These are phyloP conservation scores for Phaethornis superciliosus DNA, from an alignment of 2,113 vertebrate species.

Conservation along the genomic window DNA sequence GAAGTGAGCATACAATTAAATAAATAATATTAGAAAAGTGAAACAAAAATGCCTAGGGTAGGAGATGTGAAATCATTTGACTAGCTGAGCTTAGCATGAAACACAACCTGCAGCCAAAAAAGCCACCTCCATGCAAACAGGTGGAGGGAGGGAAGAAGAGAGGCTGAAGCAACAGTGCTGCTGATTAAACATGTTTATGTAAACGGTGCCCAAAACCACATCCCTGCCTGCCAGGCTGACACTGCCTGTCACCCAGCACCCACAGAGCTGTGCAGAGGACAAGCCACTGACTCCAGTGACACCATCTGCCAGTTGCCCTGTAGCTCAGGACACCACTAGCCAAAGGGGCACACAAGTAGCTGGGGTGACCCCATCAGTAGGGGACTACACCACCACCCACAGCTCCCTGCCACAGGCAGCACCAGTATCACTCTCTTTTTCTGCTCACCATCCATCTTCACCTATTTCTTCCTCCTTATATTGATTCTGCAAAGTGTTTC, in stretches of 20 bases:
- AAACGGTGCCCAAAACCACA: neutral
- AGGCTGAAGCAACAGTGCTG: neutral
- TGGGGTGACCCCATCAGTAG: neutral
- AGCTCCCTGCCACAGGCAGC: neutral
- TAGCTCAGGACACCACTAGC: neutral
- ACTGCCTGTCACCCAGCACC: neutral
- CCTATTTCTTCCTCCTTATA: neutral
- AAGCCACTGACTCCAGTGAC: neutral
- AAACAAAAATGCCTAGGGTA: neutral
- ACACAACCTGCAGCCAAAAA: neutral
- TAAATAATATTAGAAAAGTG: neutral
- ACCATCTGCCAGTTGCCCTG: neutral
- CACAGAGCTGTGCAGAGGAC: neutral
- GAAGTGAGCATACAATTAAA: neutral
- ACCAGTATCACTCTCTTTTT: neutral
- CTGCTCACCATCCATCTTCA: neutral
- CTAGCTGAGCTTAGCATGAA: neutral
- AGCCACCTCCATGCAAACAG: neutral
- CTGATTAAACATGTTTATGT: neutral
- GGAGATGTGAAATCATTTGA: neutral
- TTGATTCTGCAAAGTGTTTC: neutral
- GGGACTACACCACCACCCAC: neutral
- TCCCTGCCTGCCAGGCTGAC: neutral
- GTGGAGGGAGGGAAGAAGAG: neutral
- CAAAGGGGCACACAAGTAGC: fast-evolving